Evolutionary conservation across 2,888 invertebrate species (phyloP), one percentile per base, ranked within the genome.

Genomic region (Trichopria drosophilae): DNA sequence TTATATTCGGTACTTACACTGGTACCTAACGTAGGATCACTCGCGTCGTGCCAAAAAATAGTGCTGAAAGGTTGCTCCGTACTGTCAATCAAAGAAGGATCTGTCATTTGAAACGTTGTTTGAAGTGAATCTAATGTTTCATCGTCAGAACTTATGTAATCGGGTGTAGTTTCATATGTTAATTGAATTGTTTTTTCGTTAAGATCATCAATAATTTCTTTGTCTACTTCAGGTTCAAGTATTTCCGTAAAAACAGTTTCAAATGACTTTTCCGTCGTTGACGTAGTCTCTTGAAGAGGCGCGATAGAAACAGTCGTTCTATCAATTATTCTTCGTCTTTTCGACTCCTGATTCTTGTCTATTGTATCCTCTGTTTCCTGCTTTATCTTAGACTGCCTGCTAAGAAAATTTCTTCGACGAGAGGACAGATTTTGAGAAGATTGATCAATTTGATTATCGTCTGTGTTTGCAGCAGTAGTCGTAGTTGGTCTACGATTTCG

Each of bases 401-500:
- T 53, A 10, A 44, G 19, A 12, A 29, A 7, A 15, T 28, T 40
- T 44, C 41, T 45, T 13, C 23, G 26, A 20, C 40, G 47, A 10
- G 20, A 35, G 16, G 46, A 34, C 19, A 16, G 26, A 23, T 52
- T 43, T 4, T 49, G 13, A 29, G 50, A 16, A 22, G 18, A 10
- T 34, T 20, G 28, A 18, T 18, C 20, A 34, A 15, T 12, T 50
- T 28, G 40, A 6, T 16, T n/a, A 20, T 36, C 34, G n/a, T 45
- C 34, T 28, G 35, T 13, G 29, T 23, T 43, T n/a, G 34, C n/a
- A 39, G 16, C 20, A 5, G 51, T 44, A 29, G 52, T 39, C 4
- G 19, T 12, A 41, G 40, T 46, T 43, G 55, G 55, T 47, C 50
- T 46, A 12, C 53, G 52, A 12, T 52, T 34, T 28, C 50, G 43